Conservation (phyloP, 1,140 invertebrate genomes). For the Akabosia matsudoensis region DNA sequence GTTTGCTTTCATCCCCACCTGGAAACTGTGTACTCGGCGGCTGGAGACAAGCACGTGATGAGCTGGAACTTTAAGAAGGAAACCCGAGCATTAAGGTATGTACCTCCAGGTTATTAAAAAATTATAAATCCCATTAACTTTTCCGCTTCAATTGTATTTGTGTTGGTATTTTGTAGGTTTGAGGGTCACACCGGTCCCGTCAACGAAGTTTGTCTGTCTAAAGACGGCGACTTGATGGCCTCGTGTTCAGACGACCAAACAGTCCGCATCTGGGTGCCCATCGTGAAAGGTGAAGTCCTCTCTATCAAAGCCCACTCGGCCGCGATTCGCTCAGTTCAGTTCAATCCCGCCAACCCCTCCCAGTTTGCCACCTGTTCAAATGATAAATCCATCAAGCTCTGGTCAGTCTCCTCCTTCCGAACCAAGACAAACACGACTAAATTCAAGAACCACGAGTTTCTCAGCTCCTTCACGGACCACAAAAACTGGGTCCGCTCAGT, state of each 20-base stretch:
- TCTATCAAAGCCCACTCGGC: constrained; percentile 34
- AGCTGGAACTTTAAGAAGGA: constrained; percentile 15
- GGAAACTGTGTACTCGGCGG: constrained; percentile 5
- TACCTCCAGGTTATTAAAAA: neutral
- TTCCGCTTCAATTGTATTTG: neutral
- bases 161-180: constrained; percentile 30
- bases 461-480: constrained; percentile 25
- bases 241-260: constrained; percentile 30
- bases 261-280: constrained; percentile 39
- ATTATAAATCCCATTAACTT: neutral
- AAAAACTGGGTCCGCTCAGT: constrained; percentile 44
- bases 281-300: constrained; percentile 28
- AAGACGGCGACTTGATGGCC: constrained; percentile 37
- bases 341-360: constrained; percentile 24
- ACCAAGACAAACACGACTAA: constrained; percentile 1
- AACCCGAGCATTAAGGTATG: constrained; percentile 9
- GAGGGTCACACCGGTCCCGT: constrained; percentile 35
- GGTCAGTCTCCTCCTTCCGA: constrained; percentile 21
- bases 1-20: constrained; percentile 14
- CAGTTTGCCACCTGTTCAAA: constrained; percentile 30
- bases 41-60: neutral
- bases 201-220: constrained; percentile 30
- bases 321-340: constrained; percentile 25
- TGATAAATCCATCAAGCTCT: constrained; percentile 42
- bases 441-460: constrained; percentile 25